Evolutionary conservation across 2,888 invertebrate genomes (phyloP).

Genomic region (Habroteleia sp.): DNA sequence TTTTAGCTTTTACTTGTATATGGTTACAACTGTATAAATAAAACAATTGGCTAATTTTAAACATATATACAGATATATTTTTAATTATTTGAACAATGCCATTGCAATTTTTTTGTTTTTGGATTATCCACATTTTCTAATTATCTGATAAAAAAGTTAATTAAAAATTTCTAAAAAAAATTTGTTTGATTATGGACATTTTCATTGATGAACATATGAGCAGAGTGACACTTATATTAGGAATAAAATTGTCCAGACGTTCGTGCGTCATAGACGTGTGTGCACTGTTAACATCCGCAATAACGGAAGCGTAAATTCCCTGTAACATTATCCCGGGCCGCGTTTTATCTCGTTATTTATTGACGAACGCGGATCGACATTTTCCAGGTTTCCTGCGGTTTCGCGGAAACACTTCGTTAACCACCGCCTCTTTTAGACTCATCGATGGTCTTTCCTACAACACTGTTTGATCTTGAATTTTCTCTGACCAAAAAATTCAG

Average conservation of each 20-base stretch:
- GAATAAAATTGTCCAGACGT: conserved; percentile 27
- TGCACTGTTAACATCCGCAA: conserved; percentile 20
- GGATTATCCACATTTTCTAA: too few species aligned
- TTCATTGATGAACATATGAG: not conserved
- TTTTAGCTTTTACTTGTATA: too few species aligned
- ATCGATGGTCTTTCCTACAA: too few species aligned
- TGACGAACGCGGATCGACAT: conserved; percentile 19
- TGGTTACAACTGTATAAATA: too few species aligned
- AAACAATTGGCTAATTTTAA: too few species aligned
- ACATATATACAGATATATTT: too few species aligned
- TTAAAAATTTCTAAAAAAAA: not conserved
- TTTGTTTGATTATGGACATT: conserved; percentile 2
- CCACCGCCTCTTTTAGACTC: conserved; percentile 9
- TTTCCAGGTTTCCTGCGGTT: conserved; percentile 16
- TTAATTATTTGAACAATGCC: too few species aligned
- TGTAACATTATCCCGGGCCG: conserved; percentile 19
- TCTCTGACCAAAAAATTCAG: too few species aligned
- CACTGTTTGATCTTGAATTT: too few species aligned
- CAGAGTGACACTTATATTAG: conserved; percentile 20
- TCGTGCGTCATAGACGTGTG: conserved; percentile 23
- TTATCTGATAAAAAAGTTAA: too few species aligned
- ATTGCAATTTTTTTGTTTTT: too few species aligned
- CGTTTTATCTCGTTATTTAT: conserved; percentile 42
- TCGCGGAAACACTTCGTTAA: conserved; percentile 26
- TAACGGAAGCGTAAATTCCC: conserved; percentile 31